Conservation (phyloP, 2,797 vertebrate species). For the Intellagama lesueurii region DNA sequence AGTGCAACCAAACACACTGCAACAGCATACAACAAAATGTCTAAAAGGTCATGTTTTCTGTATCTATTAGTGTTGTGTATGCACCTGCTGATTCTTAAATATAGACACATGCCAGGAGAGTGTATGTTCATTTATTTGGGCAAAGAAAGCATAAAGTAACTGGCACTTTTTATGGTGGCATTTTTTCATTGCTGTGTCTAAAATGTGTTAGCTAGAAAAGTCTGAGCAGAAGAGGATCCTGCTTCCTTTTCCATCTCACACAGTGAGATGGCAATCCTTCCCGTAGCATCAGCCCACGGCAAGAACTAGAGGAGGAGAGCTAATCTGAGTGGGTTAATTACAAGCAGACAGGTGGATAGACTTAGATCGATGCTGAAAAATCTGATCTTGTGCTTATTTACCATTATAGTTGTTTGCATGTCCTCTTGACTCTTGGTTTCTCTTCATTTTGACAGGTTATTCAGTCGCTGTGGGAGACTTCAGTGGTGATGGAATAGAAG, state of each 20-base stretch:
- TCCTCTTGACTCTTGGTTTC: slow-evolving; percentile 6
- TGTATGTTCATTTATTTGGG: not conserved
- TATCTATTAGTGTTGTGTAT: not conserved
- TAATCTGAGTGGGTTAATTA: too few species aligned
- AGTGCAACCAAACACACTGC: not conserved
- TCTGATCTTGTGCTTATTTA: not conserved
- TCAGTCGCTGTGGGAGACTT: slow-evolving; percentile 95
- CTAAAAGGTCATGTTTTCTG: not conserved
- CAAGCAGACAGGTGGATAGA: not conserved
- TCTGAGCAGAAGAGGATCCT: not conserved
- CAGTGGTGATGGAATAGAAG: slow-evolving; percentile 87
- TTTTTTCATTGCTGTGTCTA: not conserved
- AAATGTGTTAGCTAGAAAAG: not conserved
- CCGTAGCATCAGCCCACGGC: not conserved
- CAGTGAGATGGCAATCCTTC: not conserved
- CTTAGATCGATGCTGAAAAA: not conserved
- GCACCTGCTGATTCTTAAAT: not conserved
- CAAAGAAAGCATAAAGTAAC: not conserved
- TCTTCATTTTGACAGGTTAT: slow-evolving; percentile 83
- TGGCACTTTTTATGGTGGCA: not conserved
- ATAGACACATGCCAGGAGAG: too few species aligned
- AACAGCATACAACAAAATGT: too few species aligned
- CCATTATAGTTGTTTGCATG: not conserved
- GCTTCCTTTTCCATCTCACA: not conserved
- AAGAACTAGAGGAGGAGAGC: not conserved